Conservation (phyloP, 2,113 vertebrate genomes). For the Oryzias javanicus region DNA sequence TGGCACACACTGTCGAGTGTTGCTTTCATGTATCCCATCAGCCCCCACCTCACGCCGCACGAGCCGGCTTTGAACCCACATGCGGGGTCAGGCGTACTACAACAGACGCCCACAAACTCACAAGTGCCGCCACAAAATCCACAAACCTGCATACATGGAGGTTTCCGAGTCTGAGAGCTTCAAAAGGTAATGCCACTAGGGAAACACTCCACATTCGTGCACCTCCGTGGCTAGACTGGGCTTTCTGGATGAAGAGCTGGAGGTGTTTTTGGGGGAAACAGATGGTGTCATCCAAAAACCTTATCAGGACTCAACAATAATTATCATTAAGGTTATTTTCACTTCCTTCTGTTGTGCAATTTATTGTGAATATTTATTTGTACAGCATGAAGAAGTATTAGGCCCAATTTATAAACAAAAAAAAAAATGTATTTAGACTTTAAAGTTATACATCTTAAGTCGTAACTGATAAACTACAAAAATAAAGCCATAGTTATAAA, state of each 20-base stretch:
- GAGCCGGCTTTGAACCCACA: slow-evolving; percentile 71
- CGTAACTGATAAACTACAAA: no score
- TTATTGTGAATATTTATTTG: no score
- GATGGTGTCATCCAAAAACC: not conserved
- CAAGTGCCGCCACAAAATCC: slow-evolving; percentile 43
- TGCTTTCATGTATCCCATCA: slow-evolving; percentile 73
- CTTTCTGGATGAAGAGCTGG: slow-evolving; percentile 19
- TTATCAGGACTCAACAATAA: not conserved
- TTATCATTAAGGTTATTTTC: not conserved
- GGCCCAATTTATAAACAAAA: not conserved
- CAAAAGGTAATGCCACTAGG: slow-evolving; percentile 30
- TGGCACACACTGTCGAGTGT: slow-evolving; percentile 48
- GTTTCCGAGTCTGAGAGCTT: slow-evolving; percentile 43
- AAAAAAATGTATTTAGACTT: not conserved
- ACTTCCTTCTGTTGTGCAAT: not conserved
- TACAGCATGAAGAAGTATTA: no score
- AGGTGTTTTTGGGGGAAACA: slow-evolving; percentile 11
- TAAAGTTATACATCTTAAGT: not conserved
- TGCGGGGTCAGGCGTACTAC: slow-evolving; percentile 62
- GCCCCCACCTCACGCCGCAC: slow-evolving; percentile 24
- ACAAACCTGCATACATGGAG: slow-evolving; percentile 25
- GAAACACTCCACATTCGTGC: slow-evolving; percentile 9
- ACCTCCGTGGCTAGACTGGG: no score
- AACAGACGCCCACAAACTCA: slow-evolving; percentile 31
- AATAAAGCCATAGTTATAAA: no score